Evolutionary conservation across 2,113 vertebrate genomes (phyloP).

Genomic region (Vanacampus margaritifer): DNA sequence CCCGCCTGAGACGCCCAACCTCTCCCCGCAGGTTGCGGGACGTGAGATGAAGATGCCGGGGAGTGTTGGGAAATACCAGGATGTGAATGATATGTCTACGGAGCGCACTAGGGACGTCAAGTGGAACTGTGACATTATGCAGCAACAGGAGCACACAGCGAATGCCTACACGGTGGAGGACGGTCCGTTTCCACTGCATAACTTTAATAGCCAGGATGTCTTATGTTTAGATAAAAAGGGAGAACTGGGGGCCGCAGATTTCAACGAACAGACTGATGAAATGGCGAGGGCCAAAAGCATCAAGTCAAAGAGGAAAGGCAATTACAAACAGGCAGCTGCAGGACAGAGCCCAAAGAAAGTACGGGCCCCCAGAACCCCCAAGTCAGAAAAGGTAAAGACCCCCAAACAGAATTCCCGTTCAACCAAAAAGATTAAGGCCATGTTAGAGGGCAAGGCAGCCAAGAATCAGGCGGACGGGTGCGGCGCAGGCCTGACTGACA

Average conservation of each 20-base stretch:
- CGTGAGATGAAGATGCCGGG: constrained; percentile 82
- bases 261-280: constrained; percentile 82
- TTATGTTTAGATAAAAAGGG: constrained; percentile 80
- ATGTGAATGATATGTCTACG: constrained; percentile 75
- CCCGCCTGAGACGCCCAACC: constrained; percentile 93
- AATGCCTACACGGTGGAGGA: constrained; percentile 85
- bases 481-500: constrained; percentile 57
- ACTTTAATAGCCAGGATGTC: constrained; percentile 89
- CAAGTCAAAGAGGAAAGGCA: constrained; percentile 91
- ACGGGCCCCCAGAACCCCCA: constrained; percentile 84
- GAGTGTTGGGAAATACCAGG: constrained; percentile 83
- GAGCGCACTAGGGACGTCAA: constrained; percentile 83
- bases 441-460: constrained; percentile 77
- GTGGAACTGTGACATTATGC: constrained; percentile 86
- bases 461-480: constrained; percentile 76
- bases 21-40: constrained; percentile 90
- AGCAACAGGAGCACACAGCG: constrained; percentile 77
- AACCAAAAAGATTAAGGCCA: constrained; percentile 88
- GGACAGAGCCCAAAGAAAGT: constrained; percentile 88
- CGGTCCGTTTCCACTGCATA: constrained; percentile 90
- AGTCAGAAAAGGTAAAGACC: constrained; percentile 87
- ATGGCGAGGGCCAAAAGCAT: constrained; percentile 81
- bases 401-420: constrained; percentile 86
- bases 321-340: constrained; percentile 81
- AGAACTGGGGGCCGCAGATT: constrained; percentile 75